Conservation (phyloP, 2,888 invertebrate species). For the Adela reaumurella region DNA sequence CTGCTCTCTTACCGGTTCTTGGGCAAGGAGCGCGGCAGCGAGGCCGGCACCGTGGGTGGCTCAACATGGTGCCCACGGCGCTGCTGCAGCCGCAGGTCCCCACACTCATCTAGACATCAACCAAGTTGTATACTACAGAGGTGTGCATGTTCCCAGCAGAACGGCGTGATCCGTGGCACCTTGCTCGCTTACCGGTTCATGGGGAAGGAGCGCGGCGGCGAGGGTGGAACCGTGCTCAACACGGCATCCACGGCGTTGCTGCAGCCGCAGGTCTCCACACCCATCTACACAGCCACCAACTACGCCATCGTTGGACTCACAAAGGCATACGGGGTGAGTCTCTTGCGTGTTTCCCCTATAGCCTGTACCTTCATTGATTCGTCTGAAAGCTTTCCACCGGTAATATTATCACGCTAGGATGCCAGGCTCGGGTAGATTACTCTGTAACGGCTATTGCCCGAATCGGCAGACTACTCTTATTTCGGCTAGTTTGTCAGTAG, state of each 20-base stretch:
- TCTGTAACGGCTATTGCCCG: too few species aligned
- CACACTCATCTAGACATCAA: slow-evolving; percentile 73
- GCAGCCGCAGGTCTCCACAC: slow-evolving; percentile 67
- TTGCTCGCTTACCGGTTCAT: slow-evolving; percentile 70
- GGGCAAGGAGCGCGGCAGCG: slow-evolving; percentile 71
- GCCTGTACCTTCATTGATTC: too few species aligned
- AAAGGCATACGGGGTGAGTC: slow-evolving; percentile 67
- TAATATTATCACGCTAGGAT: too few species aligned
- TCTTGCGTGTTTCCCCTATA: too few species aligned
- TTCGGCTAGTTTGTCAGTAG: too few species aligned
- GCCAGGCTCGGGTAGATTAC: too few species aligned
- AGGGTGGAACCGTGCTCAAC: slow-evolving; percentile 73
- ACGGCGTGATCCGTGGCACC: slow-evolving; percentile 73
- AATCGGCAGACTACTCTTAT: too few species aligned
- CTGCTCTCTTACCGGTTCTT: slow-evolving; percentile 70
- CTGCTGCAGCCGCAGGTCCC: slow-evolving; percentile 67
- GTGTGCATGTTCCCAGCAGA: slow-evolving; percentile 38
- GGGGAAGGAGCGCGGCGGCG: slow-evolving; percentile 71
- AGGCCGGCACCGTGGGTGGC: slow-evolving; percentile 71
- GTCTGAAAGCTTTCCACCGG: too few species aligned
- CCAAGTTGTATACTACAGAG: too few species aligned
- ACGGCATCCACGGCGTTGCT: slow-evolving; percentile 70
- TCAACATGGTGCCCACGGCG: slow-evolving; percentile 73
- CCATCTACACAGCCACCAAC: slow-evolving; percentile 75
- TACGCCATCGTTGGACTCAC: slow-evolving; percentile 72